These are phyloP conservation scores for Bursaphelenchus mucronatus DNA, from an alignment of 1,140 invertebrate genomes.

Conservation along the genomic window DNA sequence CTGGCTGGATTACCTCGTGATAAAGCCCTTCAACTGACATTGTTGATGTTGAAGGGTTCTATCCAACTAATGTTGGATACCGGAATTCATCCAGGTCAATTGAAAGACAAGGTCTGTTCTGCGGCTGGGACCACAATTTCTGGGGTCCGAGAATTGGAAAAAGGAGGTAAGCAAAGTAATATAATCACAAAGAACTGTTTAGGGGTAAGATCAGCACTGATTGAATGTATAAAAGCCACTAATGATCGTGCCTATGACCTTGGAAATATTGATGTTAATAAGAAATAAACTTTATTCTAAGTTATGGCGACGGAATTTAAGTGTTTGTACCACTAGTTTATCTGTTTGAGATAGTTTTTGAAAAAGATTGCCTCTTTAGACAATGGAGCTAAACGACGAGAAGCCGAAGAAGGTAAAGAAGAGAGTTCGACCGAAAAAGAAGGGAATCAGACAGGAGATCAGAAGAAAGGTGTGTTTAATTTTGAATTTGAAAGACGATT, in stretches of 20 bases:
- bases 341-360: background rate
- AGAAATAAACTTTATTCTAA: slow-evolving; percentile 8
- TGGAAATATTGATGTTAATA: slow-evolving; percentile 15
- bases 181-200: background rate
- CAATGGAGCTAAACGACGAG: slow-evolving; percentile 2
- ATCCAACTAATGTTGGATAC: slow-evolving; percentile 21
- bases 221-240: slow-evolving; percentile 36
- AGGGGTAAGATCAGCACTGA: slow-evolving; percentile 32
- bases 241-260: slow-evolving; percentile 32
- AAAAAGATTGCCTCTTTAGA: background rate
- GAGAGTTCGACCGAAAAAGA: slow-evolving; percentile 22
- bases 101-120: slow-evolving; percentile 42
- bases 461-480: slow-evolving; percentile 23
- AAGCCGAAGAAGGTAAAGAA: slow-evolving; percentile 2
- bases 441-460: slow-evolving; percentile 9
- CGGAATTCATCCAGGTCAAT: slow-evolving; percentile 17
- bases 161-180: slow-evolving; percentile 11
- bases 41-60: slow-evolving; percentile 30
- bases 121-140: slow-evolving; percentile 42
- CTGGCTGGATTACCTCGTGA: slow-evolving; percentile 33
- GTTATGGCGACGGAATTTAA: background rate
- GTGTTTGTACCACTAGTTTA: background rate
- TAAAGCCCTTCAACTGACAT: slow-evolving; percentile 24
- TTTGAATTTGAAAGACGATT: no score
- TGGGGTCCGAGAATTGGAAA: slow-evolving; percentile 37